Conservation (phyloP, 2,888 invertebrate species). For the Agrilus mali region DNA sequence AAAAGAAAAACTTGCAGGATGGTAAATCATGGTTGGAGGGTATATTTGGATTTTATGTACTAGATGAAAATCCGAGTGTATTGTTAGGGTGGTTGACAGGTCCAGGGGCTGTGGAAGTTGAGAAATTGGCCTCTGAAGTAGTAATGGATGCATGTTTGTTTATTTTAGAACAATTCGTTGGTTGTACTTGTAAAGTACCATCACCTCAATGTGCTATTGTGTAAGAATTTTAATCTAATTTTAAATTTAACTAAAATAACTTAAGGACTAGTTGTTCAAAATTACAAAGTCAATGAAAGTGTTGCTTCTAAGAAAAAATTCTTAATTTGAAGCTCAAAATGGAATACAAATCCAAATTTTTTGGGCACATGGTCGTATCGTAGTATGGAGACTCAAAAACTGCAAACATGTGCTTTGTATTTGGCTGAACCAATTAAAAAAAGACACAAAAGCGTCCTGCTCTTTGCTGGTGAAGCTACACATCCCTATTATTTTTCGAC, state of each 20-base stretch:
- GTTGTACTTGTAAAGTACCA: conserved; percentile 37
- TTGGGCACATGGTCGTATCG: conserved; percentile 60
- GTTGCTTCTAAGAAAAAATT: neutral
- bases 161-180: conserved; percentile 42
- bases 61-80: conserved; percentile 48
- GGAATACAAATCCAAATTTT: conserved; percentile 56
- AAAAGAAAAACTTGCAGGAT: conserved; percentile 18
- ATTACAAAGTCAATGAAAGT: neutral
- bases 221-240: conserved; percentile 15
- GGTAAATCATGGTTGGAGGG: conserved; percentile 48
- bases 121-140: conserved; percentile 42
- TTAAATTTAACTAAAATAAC: no score
- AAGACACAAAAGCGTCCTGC: conserved; percentile 35
- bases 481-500: conserved; percentile 36
- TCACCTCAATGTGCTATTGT: conserved; percentile 29
- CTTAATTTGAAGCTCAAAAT: conserved; percentile 45
- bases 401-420: conserved; percentile 38
- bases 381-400: conserved; percentile 38
- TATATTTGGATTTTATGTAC: conserved; percentile 54
- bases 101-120: conserved; percentile 46
- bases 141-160: conserved; percentile 39
- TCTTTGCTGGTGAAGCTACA: conserved; percentile 54
- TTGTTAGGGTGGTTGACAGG: conserved; percentile 62
- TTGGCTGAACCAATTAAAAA: conserved; percentile 46
- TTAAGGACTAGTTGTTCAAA: no score